These are phyloP conservation scores for Apostichopus leukothele DNA, from an alignment of 53 echinoderm and acorn worm genomes.

Conservation along the genomic window DNA sequence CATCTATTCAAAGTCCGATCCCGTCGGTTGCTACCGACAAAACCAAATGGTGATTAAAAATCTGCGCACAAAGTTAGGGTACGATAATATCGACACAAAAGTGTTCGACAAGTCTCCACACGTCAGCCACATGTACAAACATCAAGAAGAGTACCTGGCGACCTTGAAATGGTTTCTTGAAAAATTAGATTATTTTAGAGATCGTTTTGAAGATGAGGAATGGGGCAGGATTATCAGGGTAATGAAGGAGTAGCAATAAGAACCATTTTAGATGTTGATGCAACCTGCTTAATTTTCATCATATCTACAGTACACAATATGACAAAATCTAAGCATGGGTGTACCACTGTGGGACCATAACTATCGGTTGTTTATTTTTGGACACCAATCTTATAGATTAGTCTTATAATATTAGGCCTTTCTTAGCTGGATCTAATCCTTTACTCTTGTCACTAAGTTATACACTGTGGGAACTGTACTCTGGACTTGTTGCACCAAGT, in stretches of 20 bases:
- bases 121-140: slow-evolving; percentile 88
- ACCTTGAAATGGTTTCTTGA: slow-evolving; percentile 60
- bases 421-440: no score
- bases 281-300: no score
- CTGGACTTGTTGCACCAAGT: no score
- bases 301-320: no score
- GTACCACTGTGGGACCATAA: no score
- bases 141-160: slow-evolving; percentile 75
- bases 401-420: no score
- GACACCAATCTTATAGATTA: no score
- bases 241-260: background rate
- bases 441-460: no score
- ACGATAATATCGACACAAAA: slow-evolving; percentile 72
- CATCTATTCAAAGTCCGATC: slow-evolving; percentile 86
- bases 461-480: no score
- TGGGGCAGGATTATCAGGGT: slow-evolving; percentile 31
- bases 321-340: no score
- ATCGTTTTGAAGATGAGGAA: slow-evolving; percentile 35
- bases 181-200: slow-evolving; percentile 68
- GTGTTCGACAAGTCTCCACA: slow-evolving; percentile 80
- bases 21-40: slow-evolving; percentile 63
- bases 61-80: slow-evolving; percentile 66
- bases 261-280: background rate
- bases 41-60: slow-evolving; percentile 60
- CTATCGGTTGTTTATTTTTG: no score